phyloP scores from a whole-genome alignment of 2,888 invertebrate genomes.

The Eupithecia vulgata region DNA sequence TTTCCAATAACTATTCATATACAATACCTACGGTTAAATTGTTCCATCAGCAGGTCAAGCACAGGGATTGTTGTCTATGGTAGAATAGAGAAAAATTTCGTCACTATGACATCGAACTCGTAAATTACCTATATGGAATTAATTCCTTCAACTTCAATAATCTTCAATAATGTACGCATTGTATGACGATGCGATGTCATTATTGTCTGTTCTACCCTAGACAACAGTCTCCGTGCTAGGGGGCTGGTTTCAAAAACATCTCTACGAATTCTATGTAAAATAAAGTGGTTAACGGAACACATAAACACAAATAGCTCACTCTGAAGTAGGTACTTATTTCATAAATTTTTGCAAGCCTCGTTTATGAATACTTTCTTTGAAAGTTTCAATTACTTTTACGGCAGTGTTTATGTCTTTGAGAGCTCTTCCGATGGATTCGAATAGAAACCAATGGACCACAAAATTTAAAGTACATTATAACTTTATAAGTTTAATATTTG shows the following conservation, averaged over 20 bases:
- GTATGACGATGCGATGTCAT: too few relatives aligned
- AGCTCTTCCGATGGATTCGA: constrained; percentile 25
- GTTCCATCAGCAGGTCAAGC: not conserved
- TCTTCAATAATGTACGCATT: too few relatives aligned
- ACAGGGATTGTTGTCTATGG: too few relatives aligned
- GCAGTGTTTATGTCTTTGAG: constrained; percentile 29
- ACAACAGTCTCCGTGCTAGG: too few relatives aligned
- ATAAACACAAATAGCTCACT: constrained; percentile 6
- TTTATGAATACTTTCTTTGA: constrained; percentile 28
- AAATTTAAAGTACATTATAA: not conserved
- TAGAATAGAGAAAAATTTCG: too few relatives aligned
- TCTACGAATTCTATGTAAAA: not conserved
- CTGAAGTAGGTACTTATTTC: constrained; percentile 12
- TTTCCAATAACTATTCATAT: too few relatives aligned
- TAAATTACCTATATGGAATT: too few relatives aligned
- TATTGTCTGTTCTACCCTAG: too few relatives aligned
- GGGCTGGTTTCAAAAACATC: too few relatives aligned
- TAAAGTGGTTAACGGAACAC: not conserved
- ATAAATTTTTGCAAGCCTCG: constrained; percentile 24
- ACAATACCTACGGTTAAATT: not conserved
- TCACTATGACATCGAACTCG: too few relatives aligned
- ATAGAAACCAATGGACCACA: constrained; percentile 20
- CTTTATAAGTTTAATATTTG: not conserved
- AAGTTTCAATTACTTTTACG: constrained; percentile 34
- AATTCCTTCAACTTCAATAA: too few relatives aligned